These are phyloP conservation scores for Indri indri DNA, from an alignment of 2,113 vertebrate genomes.

Conservation along the genomic window DNA sequence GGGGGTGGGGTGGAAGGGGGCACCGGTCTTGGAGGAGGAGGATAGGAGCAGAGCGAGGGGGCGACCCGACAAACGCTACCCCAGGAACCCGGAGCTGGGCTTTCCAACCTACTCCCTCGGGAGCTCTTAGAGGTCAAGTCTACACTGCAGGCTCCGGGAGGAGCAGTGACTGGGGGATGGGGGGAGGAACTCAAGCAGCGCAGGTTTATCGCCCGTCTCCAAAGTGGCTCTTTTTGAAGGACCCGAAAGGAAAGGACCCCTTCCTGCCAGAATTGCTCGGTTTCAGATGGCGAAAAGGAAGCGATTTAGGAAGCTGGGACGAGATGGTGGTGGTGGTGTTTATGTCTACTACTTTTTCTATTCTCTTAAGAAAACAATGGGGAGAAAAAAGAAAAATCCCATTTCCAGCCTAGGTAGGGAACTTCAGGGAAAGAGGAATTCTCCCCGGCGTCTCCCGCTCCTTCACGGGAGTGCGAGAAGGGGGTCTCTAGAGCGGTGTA, in stretches of 20 bases:
- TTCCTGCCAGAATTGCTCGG: not conserved
- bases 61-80: not conserved
- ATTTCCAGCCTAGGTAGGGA: not conserved
- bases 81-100: not conserved
- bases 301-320: not conserved
- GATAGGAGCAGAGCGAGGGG: not conserved
- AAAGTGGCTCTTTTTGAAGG: constrained; percentile 1
- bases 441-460: not conserved
- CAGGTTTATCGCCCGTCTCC: not conserved
- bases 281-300: not conserved
- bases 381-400: not conserved
- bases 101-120: not conserved
- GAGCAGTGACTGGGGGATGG: not conserved
- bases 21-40: not conserved
- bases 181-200: not conserved
- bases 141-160: not conserved
- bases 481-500: not conserved
- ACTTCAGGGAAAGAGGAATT: not conserved
- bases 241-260: not conserved
- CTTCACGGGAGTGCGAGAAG: not conserved
- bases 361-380: not conserved
- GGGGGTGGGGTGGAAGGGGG: not conserved
- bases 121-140: not conserved
- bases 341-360: not conserved
- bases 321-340: not conserved